Conservation (phyloP, 2,888 invertebrate species). For the Nomada hirtipes region DNA sequence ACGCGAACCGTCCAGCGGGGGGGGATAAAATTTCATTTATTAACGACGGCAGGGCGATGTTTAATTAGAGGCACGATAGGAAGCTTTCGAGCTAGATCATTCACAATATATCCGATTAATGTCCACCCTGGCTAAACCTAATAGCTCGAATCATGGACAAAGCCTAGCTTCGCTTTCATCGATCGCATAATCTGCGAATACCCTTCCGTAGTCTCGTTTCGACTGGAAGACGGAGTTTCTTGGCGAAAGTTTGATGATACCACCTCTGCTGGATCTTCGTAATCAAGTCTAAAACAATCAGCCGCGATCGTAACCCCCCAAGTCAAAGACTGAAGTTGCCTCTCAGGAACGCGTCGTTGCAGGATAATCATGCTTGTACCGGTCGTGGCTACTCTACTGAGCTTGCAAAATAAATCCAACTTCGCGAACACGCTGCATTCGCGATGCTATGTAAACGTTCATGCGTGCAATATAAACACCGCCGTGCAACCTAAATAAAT, state of each 20-base stretch:
- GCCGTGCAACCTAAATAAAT: too few species aligned
- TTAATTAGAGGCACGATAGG: slow-evolving; percentile 14
- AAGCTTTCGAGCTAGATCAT: slow-evolving; percentile 14
- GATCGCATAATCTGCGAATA: slow-evolving; percentile 54
- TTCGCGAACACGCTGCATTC: neutral
- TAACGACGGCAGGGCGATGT: neutral
- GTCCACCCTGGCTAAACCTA: slow-evolving; percentile 10
- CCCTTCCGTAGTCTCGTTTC: slow-evolving; percentile 30
- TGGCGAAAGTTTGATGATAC: slow-evolving; percentile 60
- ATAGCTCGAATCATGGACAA: slow-evolving; percentile 39
- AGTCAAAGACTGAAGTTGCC: slow-evolving; percentile 50
- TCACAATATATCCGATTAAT: slow-evolving; percentile 35
- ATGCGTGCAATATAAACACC: too few species aligned
- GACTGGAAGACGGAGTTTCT: slow-evolving; percentile 32
- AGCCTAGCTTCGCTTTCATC: slow-evolving; percentile 43
- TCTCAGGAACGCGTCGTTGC: neutral
- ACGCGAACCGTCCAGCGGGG: neutral
- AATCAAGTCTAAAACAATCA: slow-evolving; percentile 52
- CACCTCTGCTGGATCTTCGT: slow-evolving; percentile 24
- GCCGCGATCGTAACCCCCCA: slow-evolving; percentile 26
- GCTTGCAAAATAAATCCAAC: slow-evolving; percentile 6
- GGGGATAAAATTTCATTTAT: slow-evolving; percentile 6
- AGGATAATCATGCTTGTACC: slow-evolving; percentile 23
- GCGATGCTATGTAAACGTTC: neutral
- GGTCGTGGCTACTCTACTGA: neutral